A percentile compares a stretch with the other conserved stretches of the same genome.
phyloP scores from a whole-genome alignment of 2,888 invertebrate genomes.

The Petrolisthes cinctipes region DNA sequence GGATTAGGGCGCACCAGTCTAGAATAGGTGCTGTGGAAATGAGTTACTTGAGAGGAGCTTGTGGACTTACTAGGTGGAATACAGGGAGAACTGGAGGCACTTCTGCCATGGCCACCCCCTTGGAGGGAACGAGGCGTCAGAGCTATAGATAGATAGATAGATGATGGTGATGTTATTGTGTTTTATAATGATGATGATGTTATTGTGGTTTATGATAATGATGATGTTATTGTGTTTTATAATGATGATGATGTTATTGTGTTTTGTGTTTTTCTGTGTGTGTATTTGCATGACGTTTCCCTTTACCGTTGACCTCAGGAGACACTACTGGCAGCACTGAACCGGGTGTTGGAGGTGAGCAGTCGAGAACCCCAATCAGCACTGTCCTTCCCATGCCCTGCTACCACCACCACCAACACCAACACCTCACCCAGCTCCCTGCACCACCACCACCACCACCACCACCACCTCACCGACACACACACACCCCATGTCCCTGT shows the following conservation, averaged over 20 bases:
- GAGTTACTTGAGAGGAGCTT: no score
- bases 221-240: no score
- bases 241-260: not conserved
- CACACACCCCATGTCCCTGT: slow-evolving; percentile 49
- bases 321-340: slow-evolving; percentile 38
- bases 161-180: no score
- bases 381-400: slow-evolving; percentile 41
- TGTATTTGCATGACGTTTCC: not conserved
- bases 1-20: no score
- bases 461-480: slow-evolving; percentile 38
- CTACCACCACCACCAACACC: slow-evolving; percentile 21
- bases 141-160: no score
- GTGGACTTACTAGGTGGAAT: no score
- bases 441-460: not conserved
- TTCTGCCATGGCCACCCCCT: no score
- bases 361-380: slow-evolving; percentile 42
- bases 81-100: no score
- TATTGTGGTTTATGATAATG: no score
- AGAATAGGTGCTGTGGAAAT: no score
- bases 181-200: no score
- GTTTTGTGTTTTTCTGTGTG: not conserved
- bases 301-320: slow-evolving; percentile 19
- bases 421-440: slow-evolving; percentile 13
- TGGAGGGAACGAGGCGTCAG: no score
- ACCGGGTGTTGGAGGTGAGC: slow-evolving; percentile 42